These are phyloP conservation scores for Mus pahari DNA, from an alignment of 2,113 vertebrate species.

Conservation along the genomic window DNA sequence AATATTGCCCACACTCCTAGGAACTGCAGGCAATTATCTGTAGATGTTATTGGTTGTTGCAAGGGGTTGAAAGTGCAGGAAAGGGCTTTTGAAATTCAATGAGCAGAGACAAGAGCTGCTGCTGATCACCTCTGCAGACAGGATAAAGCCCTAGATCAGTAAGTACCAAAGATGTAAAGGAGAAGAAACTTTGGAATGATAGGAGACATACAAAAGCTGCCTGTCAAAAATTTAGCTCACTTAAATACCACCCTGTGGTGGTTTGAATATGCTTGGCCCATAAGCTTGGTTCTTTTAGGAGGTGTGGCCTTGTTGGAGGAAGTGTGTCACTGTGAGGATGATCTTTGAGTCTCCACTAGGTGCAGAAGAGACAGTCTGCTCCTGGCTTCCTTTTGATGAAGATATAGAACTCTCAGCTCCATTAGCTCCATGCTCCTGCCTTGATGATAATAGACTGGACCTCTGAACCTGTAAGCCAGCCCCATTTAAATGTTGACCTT, in stretches of 20 bases:
- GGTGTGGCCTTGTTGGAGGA: too few species aligned
- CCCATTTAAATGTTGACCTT: too few species aligned
- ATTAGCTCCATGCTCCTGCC: too few species aligned
- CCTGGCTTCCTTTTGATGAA: too few species aligned
- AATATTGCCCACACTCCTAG: neutral
- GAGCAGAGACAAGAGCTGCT: neutral
- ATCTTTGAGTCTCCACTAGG: too few species aligned
- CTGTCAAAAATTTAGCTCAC: neutral
- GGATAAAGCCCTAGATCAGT: neutral
- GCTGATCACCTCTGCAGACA: neutral
- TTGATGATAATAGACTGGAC: too few species aligned
- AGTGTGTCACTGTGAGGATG: too few species aligned
- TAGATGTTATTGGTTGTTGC: neutral
- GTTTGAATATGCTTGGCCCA: too few species aligned
- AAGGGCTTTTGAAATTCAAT: neutral
- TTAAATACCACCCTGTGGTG: neutral
- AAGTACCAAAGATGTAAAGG: neutral
- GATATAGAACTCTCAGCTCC: too few species aligned
- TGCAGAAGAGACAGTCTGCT: too few species aligned
- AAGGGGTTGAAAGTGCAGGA: neutral
- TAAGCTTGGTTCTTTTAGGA: too few species aligned
- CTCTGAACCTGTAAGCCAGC: too few species aligned
- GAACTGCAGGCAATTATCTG: neutral
- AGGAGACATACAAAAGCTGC: neutral
- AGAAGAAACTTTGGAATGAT: neutral